phyloP scores from a whole-genome alignment of 2,888 invertebrate species.

The Arenicola marina region DNA sequence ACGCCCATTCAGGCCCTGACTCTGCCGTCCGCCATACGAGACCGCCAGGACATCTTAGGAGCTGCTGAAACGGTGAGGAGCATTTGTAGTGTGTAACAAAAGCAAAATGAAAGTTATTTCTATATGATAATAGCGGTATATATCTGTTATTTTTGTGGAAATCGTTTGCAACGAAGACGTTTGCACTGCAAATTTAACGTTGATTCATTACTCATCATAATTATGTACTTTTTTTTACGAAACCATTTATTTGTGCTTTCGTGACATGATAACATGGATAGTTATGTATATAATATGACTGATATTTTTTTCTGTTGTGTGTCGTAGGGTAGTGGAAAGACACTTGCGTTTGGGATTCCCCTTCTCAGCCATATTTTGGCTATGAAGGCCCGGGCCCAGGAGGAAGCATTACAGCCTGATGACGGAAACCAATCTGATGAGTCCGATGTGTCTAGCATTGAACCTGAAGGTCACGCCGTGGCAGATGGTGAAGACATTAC shows the following conservation, averaged over 20 bases:
- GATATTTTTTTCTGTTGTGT: not conserved
- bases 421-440: too few relatives aligned
- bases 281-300: not conserved
- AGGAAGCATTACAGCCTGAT: constrained; percentile 1
- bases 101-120: not conserved
- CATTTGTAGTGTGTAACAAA: not conserved
- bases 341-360: constrained; percentile 95
- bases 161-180: not conserved
- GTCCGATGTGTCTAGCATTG: constrained; percentile 14
- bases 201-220: too few relatives aligned
- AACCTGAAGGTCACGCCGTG: constrained; percentile 28
- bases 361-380: constrained; percentile 81
- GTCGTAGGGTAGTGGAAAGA: constrained; percentile 89
- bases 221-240: too few relatives aligned
- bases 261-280: not conserved
- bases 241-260: too few relatives aligned
- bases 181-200: not conserved
- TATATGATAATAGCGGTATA: not conserved
- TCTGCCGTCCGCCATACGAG: constrained; percentile 63
- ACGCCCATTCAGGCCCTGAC: constrained; percentile 79
- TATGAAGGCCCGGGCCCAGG: not conserved
- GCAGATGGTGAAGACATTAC: constrained; percentile 9
- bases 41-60: constrained; percentile 89
- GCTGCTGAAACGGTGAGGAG: constrained; percentile 85
- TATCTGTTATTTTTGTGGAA: not conserved